phyloP scores from a whole-genome alignment of 2,797 vertebrate genomes.

The Propithecus deckenii region DNA sequence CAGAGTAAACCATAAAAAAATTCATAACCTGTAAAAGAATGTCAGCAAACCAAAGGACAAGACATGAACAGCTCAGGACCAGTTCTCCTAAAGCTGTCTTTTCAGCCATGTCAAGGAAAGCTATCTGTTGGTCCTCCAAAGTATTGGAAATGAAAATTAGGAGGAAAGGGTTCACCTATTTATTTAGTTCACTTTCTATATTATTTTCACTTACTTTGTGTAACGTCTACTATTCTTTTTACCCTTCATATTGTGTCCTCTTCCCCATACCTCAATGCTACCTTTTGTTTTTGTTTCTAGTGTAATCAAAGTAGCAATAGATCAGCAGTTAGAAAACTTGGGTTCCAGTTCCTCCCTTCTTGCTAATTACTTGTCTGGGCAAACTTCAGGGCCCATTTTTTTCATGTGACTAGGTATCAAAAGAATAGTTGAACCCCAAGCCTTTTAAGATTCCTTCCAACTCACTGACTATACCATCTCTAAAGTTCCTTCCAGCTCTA shows the following conservation, averaged over 20 bases:
- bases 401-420: background rate
- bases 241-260: background rate
- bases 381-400: slow-evolving; percentile 8
- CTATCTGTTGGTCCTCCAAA: background rate
- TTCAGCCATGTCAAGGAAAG: background rate
- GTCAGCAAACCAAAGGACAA: background rate
- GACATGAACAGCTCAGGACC: background rate
- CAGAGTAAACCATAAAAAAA: background rate
- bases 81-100: background rate
- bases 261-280: background rate
- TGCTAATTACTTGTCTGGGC: background rate
- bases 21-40: slow-evolving; percentile 15
- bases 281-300: background rate
- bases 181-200: background rate
- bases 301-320: background rate
- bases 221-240: background rate
- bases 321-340: background rate
- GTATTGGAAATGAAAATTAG: background rate
- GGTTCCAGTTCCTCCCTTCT: background rate
- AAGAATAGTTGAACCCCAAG: background rate
- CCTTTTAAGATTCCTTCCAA: slow-evolving; percentile 32
- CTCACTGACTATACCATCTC: background rate
- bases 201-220: slow-evolving; percentile 19
- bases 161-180: background rate
- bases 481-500: background rate